Percentiles rank a stretch among this genome's conserved stretches.
Conservation (phyloP, 2,113 vertebrate genomes). For the Tauraco erythrolophus region DNA sequence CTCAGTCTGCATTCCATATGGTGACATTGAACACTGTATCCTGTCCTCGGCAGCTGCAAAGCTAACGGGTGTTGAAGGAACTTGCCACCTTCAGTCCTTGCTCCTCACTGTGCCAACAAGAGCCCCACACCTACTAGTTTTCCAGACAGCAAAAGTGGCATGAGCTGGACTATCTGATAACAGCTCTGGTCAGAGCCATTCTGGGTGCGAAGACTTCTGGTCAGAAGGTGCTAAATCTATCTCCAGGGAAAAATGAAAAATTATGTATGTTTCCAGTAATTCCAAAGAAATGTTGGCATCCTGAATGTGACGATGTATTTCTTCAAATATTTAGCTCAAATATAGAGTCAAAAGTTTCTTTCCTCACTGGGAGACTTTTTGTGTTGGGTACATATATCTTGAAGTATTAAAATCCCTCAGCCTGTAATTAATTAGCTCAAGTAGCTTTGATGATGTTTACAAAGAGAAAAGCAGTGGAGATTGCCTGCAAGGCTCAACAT, state of each 20-base stretch:
- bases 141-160: neutral
- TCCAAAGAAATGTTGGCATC: neutral
- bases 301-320: neutral
- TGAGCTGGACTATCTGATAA: neutral
- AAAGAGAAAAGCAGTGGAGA: constrained; percentile 34
- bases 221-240: neutral
- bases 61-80: constrained; percentile 5
- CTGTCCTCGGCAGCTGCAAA: neutral
- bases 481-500: constrained; percentile 37
- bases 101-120: neutral
- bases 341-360: neutral
- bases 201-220: neutral
- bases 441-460: constrained; percentile 64
- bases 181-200: neutral
- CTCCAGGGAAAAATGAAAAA: neutral
- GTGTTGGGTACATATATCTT: neutral
- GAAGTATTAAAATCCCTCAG: constrained; percentile 46
- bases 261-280: neutral
- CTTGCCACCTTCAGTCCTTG: neutral
- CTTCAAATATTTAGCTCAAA: constrained; percentile 26
- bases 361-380: neutral
- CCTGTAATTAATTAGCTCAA: constrained; percentile 65
- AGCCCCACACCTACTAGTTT: neutral
- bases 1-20: neutral
- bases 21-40: neutral